Percentiles rank a stretch among this genome's conserved stretches.
These are phyloP conservation scores for Halcyon badia DNA, from an alignment of 2,797 vertebrate species.

Conservation along the genomic window DNA sequence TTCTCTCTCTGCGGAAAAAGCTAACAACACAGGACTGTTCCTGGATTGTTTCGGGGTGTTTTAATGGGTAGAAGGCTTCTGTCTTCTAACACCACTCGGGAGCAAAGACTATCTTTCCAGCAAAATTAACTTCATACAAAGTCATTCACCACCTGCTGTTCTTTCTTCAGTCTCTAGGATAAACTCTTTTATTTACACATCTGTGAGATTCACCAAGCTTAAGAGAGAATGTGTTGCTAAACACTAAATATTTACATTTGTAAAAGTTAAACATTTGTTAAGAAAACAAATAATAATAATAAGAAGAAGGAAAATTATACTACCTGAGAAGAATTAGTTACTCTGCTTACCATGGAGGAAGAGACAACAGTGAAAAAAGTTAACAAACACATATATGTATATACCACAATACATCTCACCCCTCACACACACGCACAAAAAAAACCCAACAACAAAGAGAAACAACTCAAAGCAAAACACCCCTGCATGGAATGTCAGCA, in stretches of 20 bases:
- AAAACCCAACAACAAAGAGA: neutral
- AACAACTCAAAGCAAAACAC: neutral
- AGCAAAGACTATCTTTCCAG: neutral
- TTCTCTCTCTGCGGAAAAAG: neutral
- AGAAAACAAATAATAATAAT: neutral
- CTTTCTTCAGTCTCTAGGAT: neutral
- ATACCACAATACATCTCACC: neutral
- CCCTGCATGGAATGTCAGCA: rapidly evolving
- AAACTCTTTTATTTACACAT: neutral
- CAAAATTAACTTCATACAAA: neutral
- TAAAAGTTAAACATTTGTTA: neutral
- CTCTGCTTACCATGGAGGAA: neutral
- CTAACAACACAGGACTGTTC: neutral
- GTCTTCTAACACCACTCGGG: neutral
- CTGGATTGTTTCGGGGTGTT: neutral
- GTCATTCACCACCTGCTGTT: rapidly evolving
- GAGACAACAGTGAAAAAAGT: neutral
- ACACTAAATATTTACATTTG: neutral
- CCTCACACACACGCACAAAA: neutral
- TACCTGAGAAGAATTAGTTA: neutral
- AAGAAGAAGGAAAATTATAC: neutral
- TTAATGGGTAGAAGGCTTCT: neutral
- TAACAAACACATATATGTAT: neutral
- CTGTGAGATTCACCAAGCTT: neutral
- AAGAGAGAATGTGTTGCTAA: neutral